Conservation (phyloP, 2,797 vertebrate genomes). For the Sandelia bainsii region DNA sequence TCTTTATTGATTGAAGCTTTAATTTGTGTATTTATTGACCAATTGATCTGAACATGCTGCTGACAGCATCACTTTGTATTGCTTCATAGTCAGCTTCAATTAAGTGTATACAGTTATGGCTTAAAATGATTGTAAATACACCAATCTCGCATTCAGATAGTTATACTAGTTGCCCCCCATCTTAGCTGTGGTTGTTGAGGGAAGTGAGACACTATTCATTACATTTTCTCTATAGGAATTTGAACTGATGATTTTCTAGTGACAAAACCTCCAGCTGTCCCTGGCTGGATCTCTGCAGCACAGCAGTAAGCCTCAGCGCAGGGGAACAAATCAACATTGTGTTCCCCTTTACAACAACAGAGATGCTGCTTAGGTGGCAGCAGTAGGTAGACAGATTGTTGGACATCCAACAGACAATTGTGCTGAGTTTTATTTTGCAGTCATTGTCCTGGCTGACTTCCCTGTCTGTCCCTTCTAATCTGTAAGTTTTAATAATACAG, state of each 20-base stretch:
- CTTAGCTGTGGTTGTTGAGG: background rate
- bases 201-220: background rate
- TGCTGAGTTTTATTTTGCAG: constrained; percentile 34
- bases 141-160: background rate
- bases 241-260: background rate
- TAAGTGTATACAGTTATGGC: background rate
- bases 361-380: constrained; percentile 36
- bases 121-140: background rate
- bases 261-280: constrained; percentile 5
- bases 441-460: background rate
- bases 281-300: constrained; percentile 23
- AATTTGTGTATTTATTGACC: constrained; percentile 30
- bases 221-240: background rate
- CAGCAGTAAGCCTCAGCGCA: constrained; percentile 15
- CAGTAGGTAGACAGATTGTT: constrained; percentile 22
- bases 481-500: constrained; percentile 41
- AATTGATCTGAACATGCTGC: constrained; percentile 20
- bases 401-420: constrained; percentile 33
- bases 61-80: constrained; percentile 6
- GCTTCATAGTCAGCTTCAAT: background rate
- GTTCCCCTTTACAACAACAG: constrained; percentile 6
- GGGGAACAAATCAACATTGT: constrained; percentile 33
- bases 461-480: constrained; percentile 20
- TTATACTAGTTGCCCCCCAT: background rate
- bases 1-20: constrained; percentile 35